Base-by-base conservation (phyloP, 2,797 vertebrate genomes). In the Protonibea diacanthus region DNA sequence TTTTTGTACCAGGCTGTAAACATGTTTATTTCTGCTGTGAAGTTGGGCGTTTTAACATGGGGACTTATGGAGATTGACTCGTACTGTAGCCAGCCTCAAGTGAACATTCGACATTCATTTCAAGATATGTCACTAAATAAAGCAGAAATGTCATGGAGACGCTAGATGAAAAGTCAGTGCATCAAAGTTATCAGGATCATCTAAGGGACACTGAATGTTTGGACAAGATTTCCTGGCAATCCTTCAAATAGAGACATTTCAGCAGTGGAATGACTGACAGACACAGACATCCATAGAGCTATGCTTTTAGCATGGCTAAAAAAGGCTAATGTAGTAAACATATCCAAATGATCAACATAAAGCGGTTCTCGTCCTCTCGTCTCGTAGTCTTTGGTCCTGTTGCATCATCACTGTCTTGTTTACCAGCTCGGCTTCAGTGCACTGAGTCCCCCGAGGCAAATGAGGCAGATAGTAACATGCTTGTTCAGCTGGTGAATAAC, bases 371-470 rank as follows among this genome's bases (percentile, higher is more conserved):
- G n/a, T 40, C 52, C 51, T 49, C 48, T 15, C 40, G 63, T 71
- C 47, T 71, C 63, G 47, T 45, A 18, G 71, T 63, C 17, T 74
- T 27, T 40, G 38, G 21, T 57, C 47, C 23, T 45, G 33, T 83
- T 82, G 60, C 70, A 66, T 78, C 71, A 76, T 52, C 60, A 45
- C 51, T 15, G 18, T 53, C 38, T 66, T 87, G 81, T 87, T 84
- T 84, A 81, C 66, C 69, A 51, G 44, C 67, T 59, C 58, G 40
- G 71, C 62, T 27, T 58, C 44, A 13, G 58, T 61, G 53, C 47
- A n/a, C 29, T 0, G 6, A 25, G 59, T 23, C 52, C 70, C 75
- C 48, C 13, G 1, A 20, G 55, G 66, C 51, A 48, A 55, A 61
- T 14, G 3, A 27, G 18, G 29, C 23, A 48, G 47, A 74, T 12